These are phyloP conservation scores for Schizopygopsis malacanthus DNA, from an alignment of 2,797 vertebrate genomes.

Conservation along the genomic window DNA sequence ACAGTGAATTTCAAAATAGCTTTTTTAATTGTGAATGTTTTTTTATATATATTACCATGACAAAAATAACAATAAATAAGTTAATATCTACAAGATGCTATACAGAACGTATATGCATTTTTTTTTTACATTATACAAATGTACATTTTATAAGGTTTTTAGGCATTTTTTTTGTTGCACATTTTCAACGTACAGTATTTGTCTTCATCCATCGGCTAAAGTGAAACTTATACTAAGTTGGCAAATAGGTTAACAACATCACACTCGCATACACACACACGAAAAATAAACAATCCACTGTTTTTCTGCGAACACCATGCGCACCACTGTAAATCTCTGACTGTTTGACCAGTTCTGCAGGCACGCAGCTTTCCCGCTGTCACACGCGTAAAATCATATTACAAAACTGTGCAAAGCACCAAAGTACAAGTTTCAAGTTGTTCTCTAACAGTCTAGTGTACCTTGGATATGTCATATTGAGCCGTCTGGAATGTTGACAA, in stretches of 20 bases:
- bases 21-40: conserved; percentile 65
- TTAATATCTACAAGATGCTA: conserved; percentile 95
- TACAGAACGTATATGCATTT: conserved; percentile 80
- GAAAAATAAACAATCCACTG: conserved; percentile 60
- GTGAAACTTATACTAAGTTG: conserved; percentile 70
- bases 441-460: conserved; percentile 66
- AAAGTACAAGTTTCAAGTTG: conserved; percentile 58
- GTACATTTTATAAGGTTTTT: conserved; percentile 81
- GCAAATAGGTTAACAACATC: conserved; percentile 64
- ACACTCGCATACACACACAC: conserved; percentile 44
- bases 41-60: conserved; percentile 69
- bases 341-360: conserved; percentile 55
- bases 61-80: conserved; percentile 88
- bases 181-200: conserved; percentile 58
- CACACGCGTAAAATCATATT: conserved; percentile 57
- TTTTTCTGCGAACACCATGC: conserved; percentile 50
- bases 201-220: conserved; percentile 62
- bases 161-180: conserved; percentile 68
- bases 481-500: conserved; percentile 75
- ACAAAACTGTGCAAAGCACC: conserved; percentile 69
- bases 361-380: conserved; percentile 32
- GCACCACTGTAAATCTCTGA: conserved; percentile 57
- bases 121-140: conserved; percentile 87
- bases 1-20: conserved; percentile 70
- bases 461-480: conserved; percentile 53